Conservation (phyloP, 2,113 vertebrate species). For the Microtus ochrogaster region DNA sequence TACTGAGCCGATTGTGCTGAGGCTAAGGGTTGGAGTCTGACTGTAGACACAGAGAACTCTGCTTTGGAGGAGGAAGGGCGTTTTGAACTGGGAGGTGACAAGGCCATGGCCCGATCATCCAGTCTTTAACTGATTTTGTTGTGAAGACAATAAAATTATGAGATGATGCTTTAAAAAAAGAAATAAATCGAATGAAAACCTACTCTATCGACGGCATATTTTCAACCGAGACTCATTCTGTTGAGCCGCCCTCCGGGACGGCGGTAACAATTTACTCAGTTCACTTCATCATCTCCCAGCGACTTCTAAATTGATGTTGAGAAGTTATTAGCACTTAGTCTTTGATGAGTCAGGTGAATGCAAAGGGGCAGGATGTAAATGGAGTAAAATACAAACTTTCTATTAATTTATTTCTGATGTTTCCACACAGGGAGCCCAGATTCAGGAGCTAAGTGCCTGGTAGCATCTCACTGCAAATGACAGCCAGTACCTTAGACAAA, state of each 20-base stretch:
- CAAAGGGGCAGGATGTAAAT: slow-evolving; percentile 13
- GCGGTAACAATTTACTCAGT: background rate
- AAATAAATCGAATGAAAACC: background rate
- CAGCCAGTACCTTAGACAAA: background rate
- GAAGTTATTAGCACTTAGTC: slow-evolving; percentile 55
- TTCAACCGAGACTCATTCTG: slow-evolving; percentile 5
- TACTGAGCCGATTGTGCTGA: too few species aligned
- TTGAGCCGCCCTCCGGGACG: background rate
- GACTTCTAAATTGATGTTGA: slow-evolving; percentile 45
- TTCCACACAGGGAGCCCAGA: slow-evolving; percentile 5
- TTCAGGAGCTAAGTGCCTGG: background rate
- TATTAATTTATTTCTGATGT: slow-evolving; percentile 53
- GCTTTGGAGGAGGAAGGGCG: background rate
- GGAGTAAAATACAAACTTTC: slow-evolving; percentile 46
- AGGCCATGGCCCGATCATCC: background rate
- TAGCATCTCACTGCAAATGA: background rate
- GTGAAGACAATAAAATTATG: background rate
- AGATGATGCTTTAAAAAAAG: background rate
- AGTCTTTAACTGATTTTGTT: background rate
- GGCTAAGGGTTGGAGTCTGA: too few species aligned
- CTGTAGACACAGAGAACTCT: too few species aligned
- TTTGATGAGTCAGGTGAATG: slow-evolving; percentile 30
- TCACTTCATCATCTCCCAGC: slow-evolving; percentile 43
- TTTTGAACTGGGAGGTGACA: background rate
- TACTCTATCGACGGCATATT: background rate